These are phyloP conservation scores for Cebus imitator DNA, from an alignment of 2,113 vertebrate species.

Conservation along the genomic window DNA sequence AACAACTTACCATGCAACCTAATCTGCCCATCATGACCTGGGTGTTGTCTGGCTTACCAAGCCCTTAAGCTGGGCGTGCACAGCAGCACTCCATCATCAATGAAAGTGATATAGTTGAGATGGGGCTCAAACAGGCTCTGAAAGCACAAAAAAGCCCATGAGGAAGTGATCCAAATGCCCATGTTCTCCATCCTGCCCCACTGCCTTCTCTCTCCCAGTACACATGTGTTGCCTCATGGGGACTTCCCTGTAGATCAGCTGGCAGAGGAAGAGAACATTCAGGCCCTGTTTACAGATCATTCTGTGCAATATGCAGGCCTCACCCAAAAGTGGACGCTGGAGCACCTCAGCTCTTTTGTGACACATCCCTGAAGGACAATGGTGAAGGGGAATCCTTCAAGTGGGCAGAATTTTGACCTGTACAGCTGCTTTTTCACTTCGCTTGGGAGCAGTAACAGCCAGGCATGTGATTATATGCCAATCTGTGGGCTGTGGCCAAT, in stretches of 20 bases:
- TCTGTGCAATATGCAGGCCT: background rate
- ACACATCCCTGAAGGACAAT: background rate
- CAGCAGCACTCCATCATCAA: background rate
- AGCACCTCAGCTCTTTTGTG: background rate
- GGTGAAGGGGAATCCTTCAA: background rate
- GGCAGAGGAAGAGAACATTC: background rate
- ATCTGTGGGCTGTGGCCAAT: background rate
- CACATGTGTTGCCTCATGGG: background rate
- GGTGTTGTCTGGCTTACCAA: background rate
- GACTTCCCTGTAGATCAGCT: background rate
- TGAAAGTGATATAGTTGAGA: background rate
- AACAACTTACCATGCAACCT: background rate
- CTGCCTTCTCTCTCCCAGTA: background rate
- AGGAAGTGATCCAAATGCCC: background rate
- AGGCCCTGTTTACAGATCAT: background rate
- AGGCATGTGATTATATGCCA: background rate
- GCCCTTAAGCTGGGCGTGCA: background rate
- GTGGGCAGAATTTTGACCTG: background rate
- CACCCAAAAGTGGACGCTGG: background rate
- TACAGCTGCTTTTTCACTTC: background rate
- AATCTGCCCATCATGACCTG: background rate
- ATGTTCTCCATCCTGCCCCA: background rate
- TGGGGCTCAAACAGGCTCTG: background rate
- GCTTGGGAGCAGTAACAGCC: background rate
- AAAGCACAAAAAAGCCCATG: background rate